Evolutionary conservation across 2,888 invertebrate species (phyloP), one percentile per base, ranked within the genome.

Genomic region (Mactromeris polynyma): DNA sequence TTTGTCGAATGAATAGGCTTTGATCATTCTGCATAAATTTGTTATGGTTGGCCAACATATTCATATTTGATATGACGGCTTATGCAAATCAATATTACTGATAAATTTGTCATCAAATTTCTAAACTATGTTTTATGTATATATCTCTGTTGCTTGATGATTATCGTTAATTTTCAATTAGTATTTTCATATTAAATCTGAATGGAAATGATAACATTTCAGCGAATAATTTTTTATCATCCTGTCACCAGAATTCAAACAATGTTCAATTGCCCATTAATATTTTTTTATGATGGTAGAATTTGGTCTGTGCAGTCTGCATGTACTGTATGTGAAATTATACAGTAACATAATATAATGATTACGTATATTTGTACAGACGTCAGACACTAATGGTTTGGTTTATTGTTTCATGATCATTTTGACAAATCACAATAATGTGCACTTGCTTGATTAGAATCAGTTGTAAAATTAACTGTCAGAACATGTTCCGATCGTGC

Each of bases 11-110:
- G 42, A 42, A 46, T 54, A 54, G 33, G 51, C 84, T 84, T 84
- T 84, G 84, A 84, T 78, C 54, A 38, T 51, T 54, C 77, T 21
- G 78, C 84, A 78, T 84, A 84, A 84, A 84, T 84, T 84, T 33
- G 46, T 77, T 77, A 84, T 46, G 84, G 46, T 54, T 78, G 42
- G 78, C 17, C 33, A 33, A 78, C 2, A 51, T 78, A 78, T 84
- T 84, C 38, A 77, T 78, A 78, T 46, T 84, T 84, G 33, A 73
- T 83, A 82, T 21, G 36, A 81, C 73, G 36, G 73, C 73, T 73
- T 73, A 73, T 73, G 73, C 73, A 73, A 73, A 73, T 73, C 73
- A 33, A 73, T 73, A 73, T 26, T 4, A 36, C 17, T 14, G 31
- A 73, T 17, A 73, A 73, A 21, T 73, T 33, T 73, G 73, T 33